Conservation (phyloP, 2,113 vertebrate genomes). For the Chloropsis hardwickii region DNA sequence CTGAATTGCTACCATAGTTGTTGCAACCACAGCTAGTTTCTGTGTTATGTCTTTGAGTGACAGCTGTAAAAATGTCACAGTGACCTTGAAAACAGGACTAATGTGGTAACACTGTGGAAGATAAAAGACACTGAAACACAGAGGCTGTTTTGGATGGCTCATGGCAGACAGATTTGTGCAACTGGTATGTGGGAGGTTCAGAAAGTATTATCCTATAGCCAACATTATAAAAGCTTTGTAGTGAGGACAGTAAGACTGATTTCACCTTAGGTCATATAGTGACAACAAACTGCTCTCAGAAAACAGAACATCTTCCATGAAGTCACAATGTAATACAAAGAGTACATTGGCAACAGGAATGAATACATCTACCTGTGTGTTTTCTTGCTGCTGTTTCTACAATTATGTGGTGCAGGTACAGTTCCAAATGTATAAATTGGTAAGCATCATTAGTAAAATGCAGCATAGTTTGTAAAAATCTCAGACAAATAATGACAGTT, state of each 20-base stretch:
- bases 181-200: background rate
- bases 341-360: background rate
- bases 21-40: background rate
- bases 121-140: background rate
- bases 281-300: background rate
- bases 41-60: background rate
- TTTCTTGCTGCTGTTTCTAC: background rate
- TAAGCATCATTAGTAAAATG: background rate
- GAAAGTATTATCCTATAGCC: background rate
- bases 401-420: background rate
- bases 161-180: fast-evolving
- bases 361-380: background rate
- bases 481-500: background rate
- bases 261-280: background rate
- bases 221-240: background rate
- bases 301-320: background rate
- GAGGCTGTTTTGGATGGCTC: background rate
- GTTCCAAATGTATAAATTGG: background rate
- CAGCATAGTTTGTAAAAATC: background rate
- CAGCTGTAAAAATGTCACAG: background rate
- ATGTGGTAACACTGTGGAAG: background rate
- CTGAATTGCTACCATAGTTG: background rate
- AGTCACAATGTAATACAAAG: background rate
- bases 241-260: background rate
- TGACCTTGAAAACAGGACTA: conserved; percentile 21